Base-by-base conservation (phyloP, 2,888 invertebrate species). In the Cheilosia vernalis region DNA sequence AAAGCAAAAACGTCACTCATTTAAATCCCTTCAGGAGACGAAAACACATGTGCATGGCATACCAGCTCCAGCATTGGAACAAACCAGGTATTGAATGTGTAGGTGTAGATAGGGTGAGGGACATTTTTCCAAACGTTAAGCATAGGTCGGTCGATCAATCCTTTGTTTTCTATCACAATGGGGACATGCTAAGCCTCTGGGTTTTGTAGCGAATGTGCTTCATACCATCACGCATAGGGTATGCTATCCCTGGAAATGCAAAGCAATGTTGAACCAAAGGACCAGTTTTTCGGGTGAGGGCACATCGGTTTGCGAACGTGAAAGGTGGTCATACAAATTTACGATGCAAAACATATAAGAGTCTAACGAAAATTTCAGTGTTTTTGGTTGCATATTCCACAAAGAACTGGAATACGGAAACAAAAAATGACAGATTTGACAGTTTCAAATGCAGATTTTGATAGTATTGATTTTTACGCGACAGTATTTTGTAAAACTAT, bases 41-140 rank as follows among this genome's bases (percentile, higher is more conserved):
- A 66, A 70, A 72, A 49, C 85, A 85, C 81, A 77, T 81, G 76
- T 81, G 85, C 85, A 69, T 60, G 67, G 58, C 42, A 64, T 72
- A 49, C 30, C 51, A 64, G 30, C 51, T 33, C 30, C 15, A 64
- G 49, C 19, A 55, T 33, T 42, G 33, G n/a, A 56, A 42, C 37
- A 51, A 66, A 53, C 51, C 49, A 49, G 47, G 53, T 66, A 55
- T 53, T 55, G 21, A 49, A 58, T n/a, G 17, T n/a, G n/a, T 5
- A 4, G 15, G 17, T n/a, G n/a, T 5, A 4, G 24, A 15, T 7
- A 40, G 58, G 47, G 44, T 24, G 33, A 49, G 58, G 56, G 37
- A 33, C 21, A 33, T 42, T 67, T 60, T 30, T 60, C 30, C 19
- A 24, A 49, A 44, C 58, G 21, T 49, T 21, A 47, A 53, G 24